These are phyloP conservation scores for Tetraneura akinire DNA, from an alignment of 1,140 invertebrate genomes.

Conservation along the genomic window DNA sequence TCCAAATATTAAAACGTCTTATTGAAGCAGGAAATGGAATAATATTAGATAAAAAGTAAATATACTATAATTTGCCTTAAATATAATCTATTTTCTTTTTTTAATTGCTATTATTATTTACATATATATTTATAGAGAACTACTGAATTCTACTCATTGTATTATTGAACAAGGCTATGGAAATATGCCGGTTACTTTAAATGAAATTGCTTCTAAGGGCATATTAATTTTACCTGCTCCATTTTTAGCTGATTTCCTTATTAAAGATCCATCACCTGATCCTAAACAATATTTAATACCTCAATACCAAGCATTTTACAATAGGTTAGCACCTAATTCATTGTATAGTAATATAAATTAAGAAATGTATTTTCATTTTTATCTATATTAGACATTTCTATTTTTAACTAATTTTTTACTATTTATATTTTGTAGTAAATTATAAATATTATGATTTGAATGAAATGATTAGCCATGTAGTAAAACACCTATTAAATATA, in stretches of 20 bases:
- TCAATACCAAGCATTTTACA: conserved; percentile 29
- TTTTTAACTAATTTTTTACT: too few relatives aligned
- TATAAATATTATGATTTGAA: too few relatives aligned
- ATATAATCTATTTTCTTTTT: not conserved
- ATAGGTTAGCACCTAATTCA: conserved; percentile 22
- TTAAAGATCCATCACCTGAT: conserved; percentile 39
- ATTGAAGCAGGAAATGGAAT: conserved; percentile 48
- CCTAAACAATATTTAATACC: conserved; percentile 24
- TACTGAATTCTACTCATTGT: conserved; percentile 43
- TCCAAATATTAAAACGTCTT: conserved; percentile 42
- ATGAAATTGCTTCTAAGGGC: conserved; percentile 32
- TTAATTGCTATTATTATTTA: not conserved
- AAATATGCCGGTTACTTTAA: conserved; percentile 34
- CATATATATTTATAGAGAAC: conserved; percentile 32
- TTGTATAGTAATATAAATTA: not conserved
- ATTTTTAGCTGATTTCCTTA: conserved; percentile 31
- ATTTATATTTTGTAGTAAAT: too few relatives aligned
- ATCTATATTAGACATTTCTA: not conserved
- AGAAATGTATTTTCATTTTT: not conserved
- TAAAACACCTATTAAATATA: too few relatives aligned
- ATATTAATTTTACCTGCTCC: conserved; percentile 30
- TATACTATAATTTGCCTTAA: conserved; percentile 53
- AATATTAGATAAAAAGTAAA: conserved; percentile 53
- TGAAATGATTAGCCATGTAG: too few relatives aligned
- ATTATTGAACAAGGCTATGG: conserved; percentile 29